Evolutionary conservation across 1,140 invertebrate genomes (phyloP).

Genomic region (Araneus ventricosus): DNA sequence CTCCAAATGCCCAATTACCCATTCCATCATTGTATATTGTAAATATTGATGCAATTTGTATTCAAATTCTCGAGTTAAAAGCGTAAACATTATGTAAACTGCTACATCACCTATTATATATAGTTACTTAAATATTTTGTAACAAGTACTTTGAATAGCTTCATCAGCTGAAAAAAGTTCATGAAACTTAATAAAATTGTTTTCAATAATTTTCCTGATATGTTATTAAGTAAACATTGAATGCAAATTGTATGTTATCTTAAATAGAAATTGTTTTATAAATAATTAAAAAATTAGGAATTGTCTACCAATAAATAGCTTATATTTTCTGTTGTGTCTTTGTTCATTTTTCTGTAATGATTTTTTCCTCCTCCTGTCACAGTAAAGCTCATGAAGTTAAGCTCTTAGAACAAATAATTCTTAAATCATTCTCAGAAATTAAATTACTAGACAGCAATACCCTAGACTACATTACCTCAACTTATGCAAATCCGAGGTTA

Average conservation of each 20-base stretch:
- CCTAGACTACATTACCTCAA: no score
- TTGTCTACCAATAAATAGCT: slow-evolving; percentile 74
- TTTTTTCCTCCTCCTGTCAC: no score
- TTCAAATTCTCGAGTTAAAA: background rate
- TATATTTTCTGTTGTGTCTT: slow-evolving; percentile 61
- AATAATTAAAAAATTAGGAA: slow-evolving; percentile 44
- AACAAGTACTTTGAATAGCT: slow-evolving; percentile 47
- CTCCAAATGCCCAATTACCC: slow-evolving; percentile 62
- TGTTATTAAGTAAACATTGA: background rate
- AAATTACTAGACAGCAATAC: no score
- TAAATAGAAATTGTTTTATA: slow-evolving; percentile 71
- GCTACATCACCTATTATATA: slow-evolving; percentile 9
- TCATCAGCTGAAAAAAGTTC: background rate
- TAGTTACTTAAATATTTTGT: slow-evolving; percentile 60
- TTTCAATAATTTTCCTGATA: background rate
- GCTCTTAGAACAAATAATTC: no score
- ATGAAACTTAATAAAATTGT: background rate
- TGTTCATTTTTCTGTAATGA: background rate
- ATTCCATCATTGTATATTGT: slow-evolving; percentile 72
- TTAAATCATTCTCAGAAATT: no score
- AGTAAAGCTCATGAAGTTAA: no score
- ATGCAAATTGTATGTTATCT: slow-evolving; percentile 62
- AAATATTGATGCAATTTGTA: slow-evolving; percentile 64
- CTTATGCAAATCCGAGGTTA: no score
- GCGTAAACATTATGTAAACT: background rate